A percentile compares a stretch with the other conserved stretches of the same genome.
phyloP scores from a whole-genome alignment of 2,113 vertebrate genomes.

The Pelobates fuscus region DNA sequence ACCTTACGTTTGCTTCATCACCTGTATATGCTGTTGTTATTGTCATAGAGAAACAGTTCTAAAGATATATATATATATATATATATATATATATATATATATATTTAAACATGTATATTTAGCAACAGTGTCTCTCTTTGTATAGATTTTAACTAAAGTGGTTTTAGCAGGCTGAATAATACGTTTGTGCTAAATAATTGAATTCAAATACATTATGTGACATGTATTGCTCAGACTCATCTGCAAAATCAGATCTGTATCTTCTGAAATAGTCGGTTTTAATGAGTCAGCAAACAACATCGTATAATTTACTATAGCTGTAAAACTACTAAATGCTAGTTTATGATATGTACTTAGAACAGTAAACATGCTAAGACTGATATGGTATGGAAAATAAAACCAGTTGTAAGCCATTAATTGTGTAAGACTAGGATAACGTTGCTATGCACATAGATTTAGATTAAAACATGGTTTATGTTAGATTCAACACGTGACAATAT shows the following conservation, averaged over 20 bases:
- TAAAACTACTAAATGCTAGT: conserved; percentile 18
- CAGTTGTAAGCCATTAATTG: neutral
- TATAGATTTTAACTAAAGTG: neutral
- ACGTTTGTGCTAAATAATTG: neutral
- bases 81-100: too few relatives aligned
- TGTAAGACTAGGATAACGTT: conserved; percentile 3
- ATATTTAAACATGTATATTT: neutral
- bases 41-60: too few relatives aligned
- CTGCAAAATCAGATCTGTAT: neutral
- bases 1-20: neutral
- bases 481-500: neutral
- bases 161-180: neutral
- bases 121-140: neutral
- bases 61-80: too few relatives aligned
- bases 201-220: neutral
- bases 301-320: neutral
- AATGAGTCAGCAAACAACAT: neutral
- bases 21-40: neutral
- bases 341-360: conserved; percentile 17
- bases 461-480: neutral
- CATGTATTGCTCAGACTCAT: neutral
- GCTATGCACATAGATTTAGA: neutral
- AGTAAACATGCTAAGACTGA: conserved; percentile 2
- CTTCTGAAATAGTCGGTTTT: neutral
- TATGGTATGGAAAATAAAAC: neutral